Percentiles rank a stretch among this genome's conserved stretches.
Conservation (phyloP, 2,113 vertebrate species). For the Trachemys scripta region DNA sequence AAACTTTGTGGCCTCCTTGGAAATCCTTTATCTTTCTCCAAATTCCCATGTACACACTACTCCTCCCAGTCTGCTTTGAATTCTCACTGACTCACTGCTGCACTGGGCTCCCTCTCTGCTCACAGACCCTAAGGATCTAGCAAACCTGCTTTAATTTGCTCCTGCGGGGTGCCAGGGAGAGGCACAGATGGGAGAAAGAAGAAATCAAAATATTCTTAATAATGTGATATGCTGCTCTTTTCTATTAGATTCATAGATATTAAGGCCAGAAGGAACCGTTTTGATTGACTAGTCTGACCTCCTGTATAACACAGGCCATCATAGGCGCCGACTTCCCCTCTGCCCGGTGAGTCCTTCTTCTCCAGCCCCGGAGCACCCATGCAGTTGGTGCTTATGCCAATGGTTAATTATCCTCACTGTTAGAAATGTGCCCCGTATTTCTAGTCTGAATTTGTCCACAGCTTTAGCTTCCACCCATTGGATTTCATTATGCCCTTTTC, state of each 20-base stretch:
- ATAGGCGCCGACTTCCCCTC: too few species aligned
- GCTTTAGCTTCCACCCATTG: conserved; percentile 25
- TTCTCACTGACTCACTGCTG: background rate
- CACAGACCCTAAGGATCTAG: background rate
- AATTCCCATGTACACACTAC: background rate
- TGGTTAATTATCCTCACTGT: conserved; percentile 34
- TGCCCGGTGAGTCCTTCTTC: too few species aligned
- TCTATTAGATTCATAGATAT: background rate
- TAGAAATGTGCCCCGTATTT: background rate
- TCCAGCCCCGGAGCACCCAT: too few species aligned
- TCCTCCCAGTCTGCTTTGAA: background rate
- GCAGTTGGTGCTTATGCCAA: background rate
- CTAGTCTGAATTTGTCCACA: conserved; percentile 38
- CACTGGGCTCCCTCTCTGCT: background rate
- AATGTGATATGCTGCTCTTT: background rate
- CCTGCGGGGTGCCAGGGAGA: background rate
- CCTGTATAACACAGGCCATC: background rate
- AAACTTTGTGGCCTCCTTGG: background rate
- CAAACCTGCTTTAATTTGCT: background rate
- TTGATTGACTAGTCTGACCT: background rate
- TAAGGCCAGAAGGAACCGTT: background rate
- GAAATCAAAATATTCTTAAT: background rate
- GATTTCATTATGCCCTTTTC: conserved; percentile 60
- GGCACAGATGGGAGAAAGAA: background rate
- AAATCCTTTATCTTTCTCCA: background rate